Evolutionary conservation across 2,888 invertebrate species (phyloP).

Genomic region (Bugula neritina): DNA sequence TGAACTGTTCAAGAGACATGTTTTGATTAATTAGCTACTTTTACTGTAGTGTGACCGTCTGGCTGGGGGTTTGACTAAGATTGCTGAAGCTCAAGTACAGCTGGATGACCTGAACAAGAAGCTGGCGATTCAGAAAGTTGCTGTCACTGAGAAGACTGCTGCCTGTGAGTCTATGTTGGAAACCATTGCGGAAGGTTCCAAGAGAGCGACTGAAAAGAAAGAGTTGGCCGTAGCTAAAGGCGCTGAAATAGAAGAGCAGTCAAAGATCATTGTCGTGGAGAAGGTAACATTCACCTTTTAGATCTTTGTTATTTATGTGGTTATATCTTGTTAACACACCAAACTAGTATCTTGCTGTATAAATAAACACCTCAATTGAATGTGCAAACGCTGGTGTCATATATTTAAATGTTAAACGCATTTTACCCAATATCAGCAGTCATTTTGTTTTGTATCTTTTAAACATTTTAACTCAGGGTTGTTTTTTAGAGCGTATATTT

Average conservation of each 20-base stretch:
- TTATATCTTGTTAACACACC: too few species aligned
- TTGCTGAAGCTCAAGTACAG: slow-evolving; percentile 78
- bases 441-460: too few species aligned
- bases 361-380: too few species aligned
- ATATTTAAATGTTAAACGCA: too few species aligned
- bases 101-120: slow-evolving; percentile 72
- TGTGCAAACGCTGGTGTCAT: too few species aligned
- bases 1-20: too few species aligned
- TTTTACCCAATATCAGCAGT: too few species aligned
- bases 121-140: slow-evolving; percentile 73
- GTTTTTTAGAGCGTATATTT: too few species aligned
- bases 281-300: slow-evolving; percentile 62
- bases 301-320: too few species aligned
- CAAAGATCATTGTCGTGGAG: slow-evolving; percentile 70
- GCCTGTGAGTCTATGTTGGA: slow-evolving; percentile 72
- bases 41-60: slow-evolving; percentile 62
- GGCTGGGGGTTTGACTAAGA: slow-evolving; percentile 69
- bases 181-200: slow-evolving; percentile 64
- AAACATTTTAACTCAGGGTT: too few species aligned
- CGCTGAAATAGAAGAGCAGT: slow-evolving; percentile 74
- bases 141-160: slow-evolving; percentile 72
- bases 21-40: too few species aligned
- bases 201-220: slow-evolving; percentile 69
- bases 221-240: slow-evolving; percentile 72
- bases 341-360: too few species aligned